phyloP scores from a whole-genome alignment of 1,140 invertebrate species.

The Atta colombica region DNA sequence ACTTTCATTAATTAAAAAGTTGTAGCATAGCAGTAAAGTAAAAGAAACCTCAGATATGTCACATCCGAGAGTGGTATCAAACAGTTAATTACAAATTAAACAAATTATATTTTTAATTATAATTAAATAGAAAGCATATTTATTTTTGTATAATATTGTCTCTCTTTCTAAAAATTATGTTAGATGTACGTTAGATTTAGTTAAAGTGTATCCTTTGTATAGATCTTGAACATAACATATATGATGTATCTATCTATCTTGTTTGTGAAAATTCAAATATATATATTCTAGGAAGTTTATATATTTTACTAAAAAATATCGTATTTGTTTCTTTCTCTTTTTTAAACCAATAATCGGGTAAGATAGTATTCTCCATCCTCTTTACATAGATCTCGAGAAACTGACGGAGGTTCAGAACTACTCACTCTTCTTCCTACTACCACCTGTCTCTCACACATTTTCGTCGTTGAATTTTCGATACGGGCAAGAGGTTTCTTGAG shows the following conservation, averaged over 20 bases:
- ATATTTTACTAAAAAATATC: neutral
- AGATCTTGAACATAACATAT: neutral
- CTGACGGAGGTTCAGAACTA: slow-evolving; percentile 63
- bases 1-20: too few relatives aligned
- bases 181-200: neutral
- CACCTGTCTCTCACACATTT: slow-evolving; percentile 52
- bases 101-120: neutral
- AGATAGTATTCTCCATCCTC: slow-evolving; percentile 43
- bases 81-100: neutral
- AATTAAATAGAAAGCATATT: neutral
- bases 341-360: slow-evolving; percentile 64
- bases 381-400: slow-evolving; percentile 61
- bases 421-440: slow-evolving; percentile 37
- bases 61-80: too few relatives aligned
- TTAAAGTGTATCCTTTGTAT: neutral
- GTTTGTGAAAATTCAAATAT: neutral
- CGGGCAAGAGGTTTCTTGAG: slow-evolving; percentile 60
- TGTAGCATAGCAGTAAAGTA: too few relatives aligned
- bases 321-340: slow-evolving; percentile 27
- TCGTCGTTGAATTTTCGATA: slow-evolving; percentile 51
- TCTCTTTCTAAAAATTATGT: neutral
- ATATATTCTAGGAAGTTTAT: neutral
- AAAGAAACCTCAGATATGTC: too few relatives aligned
- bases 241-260: neutral
- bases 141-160: neutral